Evolutionary conservation across 2,888 invertebrate genomes (phyloP), one percentile per base, ranked within the genome.

Genomic region (Halictus quadricinctus): DNA sequence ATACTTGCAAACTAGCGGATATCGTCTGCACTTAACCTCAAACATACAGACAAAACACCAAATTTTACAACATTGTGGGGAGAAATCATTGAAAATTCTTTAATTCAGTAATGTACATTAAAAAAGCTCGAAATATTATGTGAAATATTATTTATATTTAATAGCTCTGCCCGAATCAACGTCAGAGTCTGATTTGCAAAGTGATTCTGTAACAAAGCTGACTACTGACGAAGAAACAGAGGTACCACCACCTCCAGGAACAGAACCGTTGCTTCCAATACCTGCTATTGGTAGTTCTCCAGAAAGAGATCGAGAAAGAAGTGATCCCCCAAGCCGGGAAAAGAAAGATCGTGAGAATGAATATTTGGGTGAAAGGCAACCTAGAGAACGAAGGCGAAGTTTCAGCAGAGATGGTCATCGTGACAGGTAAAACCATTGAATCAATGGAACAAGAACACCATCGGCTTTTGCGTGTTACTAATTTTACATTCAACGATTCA

Each of bases 171-270:
- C 91, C 50, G 93, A 93, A 81, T 87, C 91, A 50, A 88, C 88
- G 12, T 75, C 90, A 60, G 93, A 93, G 69, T 78, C 92, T 60
- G 93, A 93, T 18, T 48, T 90, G 50, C 92, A 91, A 83, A 90
- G 76, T 76, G 94, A 94, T 75, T 58, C 90, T 18, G 87, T 89
- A 70, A 82, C 91, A 64, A 94, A 93, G 86, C 79, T 92, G 70
- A 88, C 89, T 41, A 78, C 87, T 36, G 94, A 93, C 15, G 94
- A 94, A 21, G 94, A 94, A 80, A 90, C 93, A 7, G 94, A 94
- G 84, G 94, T 94, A 8, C 93, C 93, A 79, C 93, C 93, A 15
- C 94, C 94, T 76, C 94, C 94, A 41, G 94, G 94, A 46, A 94
- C 94, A 36, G 94, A 94, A 80, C 93, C 94, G 0, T 88, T 94